Evolutionary conservation across 37 sponge, comb jelly and placozoan species (phyloP), one percentile per base, ranked within the genome.

Genomic region (Beroe ovata): DNA sequence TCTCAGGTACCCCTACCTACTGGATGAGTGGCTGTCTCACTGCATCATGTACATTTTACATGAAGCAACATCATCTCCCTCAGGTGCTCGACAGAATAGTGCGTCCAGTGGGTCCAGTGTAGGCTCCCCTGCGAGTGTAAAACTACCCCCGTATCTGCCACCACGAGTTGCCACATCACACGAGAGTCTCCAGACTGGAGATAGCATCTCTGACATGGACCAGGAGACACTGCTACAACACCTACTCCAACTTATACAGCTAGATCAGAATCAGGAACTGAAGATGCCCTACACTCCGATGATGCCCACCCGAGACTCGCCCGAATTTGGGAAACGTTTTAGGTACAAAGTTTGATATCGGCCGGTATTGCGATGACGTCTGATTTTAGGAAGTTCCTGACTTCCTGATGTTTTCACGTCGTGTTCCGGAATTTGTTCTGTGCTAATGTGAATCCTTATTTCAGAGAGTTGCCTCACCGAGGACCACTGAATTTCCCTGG

Each of bases 1-100:
- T 66, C 36, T 61, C 63, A 26, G 69, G 69, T 33, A 47, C 54
- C 11, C 11, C 54, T n/a, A n/a, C n/a, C n/a, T n/a, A n/a, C n/a
- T n/a, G n/a, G n/a, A n/a, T n/a, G n/a, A n/a, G n/a, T n/a, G n/a
- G n/a, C n/a, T n/a, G n/a, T n/a, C n/a, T n/a, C n/a, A n/a, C n/a
- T n/a, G n/a, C n/a, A n/a, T n/a, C n/a, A n/a, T n/a, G n/a, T n/a
- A n/a, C n/a, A n/a, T n/a, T n/a, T n/a, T n/a, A n/a, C n/a, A n/a
- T n/a, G n/a, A n/a, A n/a, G n/a, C n/a, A n/a, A n/a, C n/a, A n/a
- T n/a, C n/a, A n/a, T n/a, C n/a, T n/a, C n/a, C 11, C 54, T 47
- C 54, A 47, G 54, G 54, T 16, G 54, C 54, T 11, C 54, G 54
- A 11, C 6, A 47, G 54, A 47, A 11, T 11, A 47, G 11, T 11